Percentiles rank a stretch among this genome's conserved stretches.
Conservation (phyloP, 2,797 vertebrate species). For the Acanthiza pusilla region DNA sequence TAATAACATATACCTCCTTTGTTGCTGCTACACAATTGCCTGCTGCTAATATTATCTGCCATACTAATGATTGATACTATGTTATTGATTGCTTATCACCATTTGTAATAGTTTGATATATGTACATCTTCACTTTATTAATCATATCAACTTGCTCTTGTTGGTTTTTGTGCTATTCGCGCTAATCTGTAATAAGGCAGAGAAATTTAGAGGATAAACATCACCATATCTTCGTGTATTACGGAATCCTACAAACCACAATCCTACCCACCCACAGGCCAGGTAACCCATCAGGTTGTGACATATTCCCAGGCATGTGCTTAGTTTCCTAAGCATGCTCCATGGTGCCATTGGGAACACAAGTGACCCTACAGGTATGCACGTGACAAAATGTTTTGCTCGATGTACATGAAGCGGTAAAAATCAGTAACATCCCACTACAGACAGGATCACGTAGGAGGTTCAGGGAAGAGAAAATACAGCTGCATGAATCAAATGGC, state of each 20-base stretch:
- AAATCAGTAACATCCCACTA: not conserved
- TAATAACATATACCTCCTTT: not conserved
- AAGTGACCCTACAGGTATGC: not conserved
- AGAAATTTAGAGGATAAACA: not conserved
- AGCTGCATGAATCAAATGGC: not conserved
- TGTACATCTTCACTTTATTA: not conserved
- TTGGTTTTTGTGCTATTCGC: not conserved
- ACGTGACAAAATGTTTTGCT: not conserved
- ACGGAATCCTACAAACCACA: fast-evolving
- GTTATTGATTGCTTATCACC: not conserved
- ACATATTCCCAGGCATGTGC: not conserved
- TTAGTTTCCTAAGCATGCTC: not conserved
- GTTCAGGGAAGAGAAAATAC: not conserved
- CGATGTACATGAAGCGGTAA: not conserved
- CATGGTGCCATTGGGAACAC: not conserved
- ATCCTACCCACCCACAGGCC: not conserved
- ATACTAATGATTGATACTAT: not conserved
- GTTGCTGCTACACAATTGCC: not conserved
- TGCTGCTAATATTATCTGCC: not conserved
- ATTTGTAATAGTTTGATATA: not conserved
- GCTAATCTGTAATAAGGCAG: not conserved
- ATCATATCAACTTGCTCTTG: not conserved
- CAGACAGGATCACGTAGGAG: not conserved
- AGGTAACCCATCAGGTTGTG: not conserved
- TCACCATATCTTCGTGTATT: not conserved